Percentiles rank a stretch among this genome's conserved stretches.
These are phyloP conservation scores for Lytechinus variegatus DNA, from an alignment of 35 echinoderm and acorn worm species.

Conservation along the genomic window DNA sequence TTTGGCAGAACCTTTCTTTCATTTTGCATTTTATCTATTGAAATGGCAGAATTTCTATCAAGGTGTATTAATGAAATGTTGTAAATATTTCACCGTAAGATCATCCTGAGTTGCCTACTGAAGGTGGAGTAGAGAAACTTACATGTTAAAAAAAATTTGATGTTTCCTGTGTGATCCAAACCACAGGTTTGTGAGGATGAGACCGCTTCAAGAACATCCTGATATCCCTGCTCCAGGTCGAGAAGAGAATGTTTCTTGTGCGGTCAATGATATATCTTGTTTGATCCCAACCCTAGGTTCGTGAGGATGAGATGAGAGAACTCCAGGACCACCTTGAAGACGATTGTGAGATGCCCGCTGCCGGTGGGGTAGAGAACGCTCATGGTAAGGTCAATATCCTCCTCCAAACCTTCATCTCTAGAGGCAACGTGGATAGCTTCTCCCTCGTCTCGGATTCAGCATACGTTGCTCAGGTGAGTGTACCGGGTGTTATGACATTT, in stretches of 20 bases:
- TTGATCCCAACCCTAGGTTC: slow-evolving; percentile 57
- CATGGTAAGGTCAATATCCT: slow-evolving; percentile 92
- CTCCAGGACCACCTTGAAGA: slow-evolving; percentile 77
- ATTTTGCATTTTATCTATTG: background rate
- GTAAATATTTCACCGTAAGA: too few relatives aligned
- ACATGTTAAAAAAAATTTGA: too few relatives aligned
- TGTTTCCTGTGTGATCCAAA: too few relatives aligned
- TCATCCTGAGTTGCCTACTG: too few relatives aligned
- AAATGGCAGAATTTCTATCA: slow-evolving; percentile 46
- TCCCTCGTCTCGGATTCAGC: slow-evolving; percentile 90
- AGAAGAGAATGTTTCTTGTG: too few relatives aligned
- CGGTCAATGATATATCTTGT: too few relatives aligned
- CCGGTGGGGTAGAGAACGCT: slow-evolving; percentile 89
- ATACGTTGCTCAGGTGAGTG: slow-evolving; percentile 89
- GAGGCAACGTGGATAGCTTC: slow-evolving; percentile 87
- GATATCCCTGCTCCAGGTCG: too few relatives aligned
- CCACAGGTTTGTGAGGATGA: too few relatives aligned
- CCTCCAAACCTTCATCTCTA: slow-evolving; percentile 81
- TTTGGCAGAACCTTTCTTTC: background rate
- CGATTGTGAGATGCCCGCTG: slow-evolving; percentile 84
- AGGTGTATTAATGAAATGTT: too few relatives aligned
- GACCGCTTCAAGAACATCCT: too few relatives aligned
- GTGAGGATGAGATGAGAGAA: slow-evolving; percentile 91
- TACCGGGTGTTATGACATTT: too few relatives aligned
- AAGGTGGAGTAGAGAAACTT: too few relatives aligned